A percentile compares a stretch with the other conserved stretches of the same genome.
These are phyloP conservation scores for Loripinus fragilis DNA, from an alignment of 2,888 invertebrate genomes.

Conservation along the genomic window DNA sequence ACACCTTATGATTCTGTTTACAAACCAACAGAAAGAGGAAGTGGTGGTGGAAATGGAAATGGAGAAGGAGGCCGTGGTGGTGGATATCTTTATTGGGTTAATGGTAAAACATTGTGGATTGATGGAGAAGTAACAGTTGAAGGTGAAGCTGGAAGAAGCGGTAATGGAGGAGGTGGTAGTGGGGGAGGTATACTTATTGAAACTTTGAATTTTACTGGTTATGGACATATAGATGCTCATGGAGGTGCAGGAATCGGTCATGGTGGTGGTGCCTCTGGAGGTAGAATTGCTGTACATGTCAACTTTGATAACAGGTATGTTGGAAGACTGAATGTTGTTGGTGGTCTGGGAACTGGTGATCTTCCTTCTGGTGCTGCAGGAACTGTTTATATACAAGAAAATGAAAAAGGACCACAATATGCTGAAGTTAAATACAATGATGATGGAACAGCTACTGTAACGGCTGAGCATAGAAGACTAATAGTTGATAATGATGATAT, in stretches of 20 bases:
- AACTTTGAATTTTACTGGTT: slow-evolving; percentile 74
- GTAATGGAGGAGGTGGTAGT: slow-evolving; percentile 72
- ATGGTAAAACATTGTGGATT: slow-evolving; percentile 66
- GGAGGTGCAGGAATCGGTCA: slow-evolving; percentile 63
- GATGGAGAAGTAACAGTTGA: slow-evolving; percentile 69
- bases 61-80: slow-evolving; percentile 73
- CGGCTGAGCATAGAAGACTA: slow-evolving; percentile 64
- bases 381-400: slow-evolving; percentile 73
- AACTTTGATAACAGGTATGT: slow-evolving; percentile 66
- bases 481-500: slow-evolving; percentile 71
- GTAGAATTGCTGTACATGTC: slow-evolving; percentile 68
- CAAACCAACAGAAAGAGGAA: slow-evolving; percentile 63
- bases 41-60: slow-evolving; percentile 71
- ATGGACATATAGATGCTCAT: slow-evolving; percentile 68
- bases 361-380: slow-evolving; percentile 74
- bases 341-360: slow-evolving; percentile 65
- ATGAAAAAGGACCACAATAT: slow-evolving; percentile 74
- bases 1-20: slow-evolving; percentile 72
- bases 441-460: slow-evolving; percentile 37
- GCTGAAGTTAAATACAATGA: slow-evolving; percentile 72
- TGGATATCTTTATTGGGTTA: slow-evolving; percentile 68
- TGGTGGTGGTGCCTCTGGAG: slow-evolving; percentile 73
- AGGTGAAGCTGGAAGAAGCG: slow-evolving; percentile 64
- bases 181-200: slow-evolving; percentile 70
- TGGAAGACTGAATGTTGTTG: slow-evolving; percentile 65